Evolutionary conservation across 1,140 invertebrate genomes (phyloP), one percentile per base, ranked within the genome.

Genomic region (Lasioglossum albipes): DNA sequence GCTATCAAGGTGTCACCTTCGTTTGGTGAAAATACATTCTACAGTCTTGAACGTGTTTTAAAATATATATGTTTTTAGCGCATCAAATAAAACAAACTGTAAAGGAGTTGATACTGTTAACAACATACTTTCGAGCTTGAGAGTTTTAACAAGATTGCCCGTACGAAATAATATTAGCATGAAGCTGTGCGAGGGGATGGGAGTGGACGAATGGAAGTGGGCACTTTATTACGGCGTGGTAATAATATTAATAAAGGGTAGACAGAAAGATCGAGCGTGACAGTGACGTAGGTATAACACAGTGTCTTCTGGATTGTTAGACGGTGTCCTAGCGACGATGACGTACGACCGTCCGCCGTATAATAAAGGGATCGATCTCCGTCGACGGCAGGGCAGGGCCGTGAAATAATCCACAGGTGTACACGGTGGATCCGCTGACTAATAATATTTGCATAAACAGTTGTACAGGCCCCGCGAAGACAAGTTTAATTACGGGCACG

Each of bases 301-400:
- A 36, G 27, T 7, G 62, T 9, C 27, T 62, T 72, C 45, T 12
- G 13, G 45, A 42, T 18, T 75, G 52, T 36, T 68, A 45, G 61
- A 59, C 36, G 49, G 68, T 52, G 27, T 42, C 54, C 18, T 31
- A 16, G 10, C 2, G 57, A 9, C 45, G 54, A 18, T 80, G 45
- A 81, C 65, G 45, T 52, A 81, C 52, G 65, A 22, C 7, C 42
- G 49, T 5, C 12, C 71, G 69, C 67, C 68, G 84, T 79, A 87
- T 90, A 90, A 92, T 91, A 90, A 91, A 91, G 84, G 88, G 90
- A 91, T 90, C 84, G 83, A 78, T 81, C 84, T 68, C 83, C 87
- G 90, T 91, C 90, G 88, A 77, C 76, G 73, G 66, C 90, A 91
- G 88, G 85, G 88, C 45, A 79, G 81, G 82, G 31, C 45, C 36